Conservation (phyloP, 92 coral and sea anemone species). For the Porites cylindrica region DNA sequence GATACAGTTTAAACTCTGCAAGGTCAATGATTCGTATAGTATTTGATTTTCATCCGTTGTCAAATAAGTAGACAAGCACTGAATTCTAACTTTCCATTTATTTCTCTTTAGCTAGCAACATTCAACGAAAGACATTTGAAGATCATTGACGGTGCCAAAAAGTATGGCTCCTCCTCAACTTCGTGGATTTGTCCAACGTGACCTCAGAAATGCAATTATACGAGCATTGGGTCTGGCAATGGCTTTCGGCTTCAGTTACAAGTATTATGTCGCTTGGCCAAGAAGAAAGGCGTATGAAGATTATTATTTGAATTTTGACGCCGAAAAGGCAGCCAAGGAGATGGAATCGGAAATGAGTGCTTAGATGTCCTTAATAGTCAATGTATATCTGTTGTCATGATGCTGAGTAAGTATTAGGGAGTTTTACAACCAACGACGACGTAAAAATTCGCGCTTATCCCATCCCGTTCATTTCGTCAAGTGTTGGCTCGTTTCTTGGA, state of each 20-base stretch:
- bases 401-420: neutral
- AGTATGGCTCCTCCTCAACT: constrained; percentile 69
- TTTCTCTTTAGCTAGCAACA: neutral
- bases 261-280: constrained; percentile 85
- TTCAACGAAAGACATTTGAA: neutral
- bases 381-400: neutral
- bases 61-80: neutral
- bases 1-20: no score
- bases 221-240: constrained; percentile 72
- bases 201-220: constrained; percentile 67
- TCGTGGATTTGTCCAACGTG: constrained; percentile 83
- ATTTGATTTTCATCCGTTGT: no score
- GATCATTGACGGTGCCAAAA: neutral
- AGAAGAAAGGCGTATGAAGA: constrained; percentile 73
- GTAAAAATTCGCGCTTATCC: no score
- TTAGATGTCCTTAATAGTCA: neutral
- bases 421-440: no score
- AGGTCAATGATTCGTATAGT: no score
- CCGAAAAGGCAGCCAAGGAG: constrained; percentile 81
- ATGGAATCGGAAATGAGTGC: constrained; percentile 70
- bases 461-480: no score
- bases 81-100: no score
- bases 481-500: no score
- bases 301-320: constrained; percentile 78
- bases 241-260: constrained; percentile 73